These are phyloP conservation scores for Poecile montanus DNA, from an alignment of 2,797 vertebrate genomes.

Conservation along the genomic window DNA sequence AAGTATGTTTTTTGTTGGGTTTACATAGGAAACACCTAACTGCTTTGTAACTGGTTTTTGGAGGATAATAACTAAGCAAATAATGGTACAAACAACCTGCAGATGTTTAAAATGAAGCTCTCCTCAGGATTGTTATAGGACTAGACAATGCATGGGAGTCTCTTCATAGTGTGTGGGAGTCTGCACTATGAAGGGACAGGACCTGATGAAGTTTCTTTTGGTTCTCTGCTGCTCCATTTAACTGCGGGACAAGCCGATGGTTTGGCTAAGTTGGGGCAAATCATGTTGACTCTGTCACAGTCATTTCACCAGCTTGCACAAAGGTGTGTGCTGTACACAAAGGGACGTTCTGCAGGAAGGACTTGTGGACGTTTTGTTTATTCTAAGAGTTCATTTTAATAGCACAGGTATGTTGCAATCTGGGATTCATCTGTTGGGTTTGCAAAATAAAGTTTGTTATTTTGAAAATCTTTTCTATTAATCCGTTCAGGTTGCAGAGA, in stretches of 20 bases:
- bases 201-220: not conserved
- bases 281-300: not conserved
- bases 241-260: not conserved
- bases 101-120: not conserved
- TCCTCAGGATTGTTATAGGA: not conserved
- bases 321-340: not conserved
- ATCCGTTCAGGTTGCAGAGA: not conserved
- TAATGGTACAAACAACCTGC: not conserved
- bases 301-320: not conserved
- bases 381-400: not conserved
- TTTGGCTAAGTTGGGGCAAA: not conserved
- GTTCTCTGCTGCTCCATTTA: not conserved
- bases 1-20: fast-evolving
- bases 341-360: not conserved
- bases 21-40: not conserved
- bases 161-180: not conserved
- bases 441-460: not conserved
- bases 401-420: not conserved
- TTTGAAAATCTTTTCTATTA: not conserved
- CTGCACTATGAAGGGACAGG: not conserved
- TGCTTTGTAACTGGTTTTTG: not conserved
- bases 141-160: not conserved
- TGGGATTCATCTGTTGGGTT: not conserved
- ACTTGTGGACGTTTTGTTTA: not conserved
- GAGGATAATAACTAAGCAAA: not conserved